Conservation (phyloP, 2,888 invertebrate genomes). For the Zonitis immaculata region DNA sequence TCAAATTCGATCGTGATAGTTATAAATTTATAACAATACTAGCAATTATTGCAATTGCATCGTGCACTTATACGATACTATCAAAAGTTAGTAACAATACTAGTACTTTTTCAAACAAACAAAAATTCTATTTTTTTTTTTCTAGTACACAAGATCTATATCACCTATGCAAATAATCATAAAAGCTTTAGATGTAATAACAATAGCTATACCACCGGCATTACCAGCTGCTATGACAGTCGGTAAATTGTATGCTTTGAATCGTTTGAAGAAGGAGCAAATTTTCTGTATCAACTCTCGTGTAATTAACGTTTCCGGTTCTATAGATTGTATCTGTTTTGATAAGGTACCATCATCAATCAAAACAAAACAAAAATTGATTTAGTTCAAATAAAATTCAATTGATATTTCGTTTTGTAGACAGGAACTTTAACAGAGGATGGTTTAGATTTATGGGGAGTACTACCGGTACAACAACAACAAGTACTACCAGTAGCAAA, state of each 20-base stretch:
- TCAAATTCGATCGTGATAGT: conserved; percentile 92
- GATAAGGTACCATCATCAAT: conserved; percentile 66
- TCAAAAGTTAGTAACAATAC: conserved; percentile 62
- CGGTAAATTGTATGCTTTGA: conserved; percentile 86
- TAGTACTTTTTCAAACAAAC: background rate
- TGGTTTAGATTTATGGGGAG: conserved; percentile 71
- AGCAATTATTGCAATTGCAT: conserved; percentile 70
- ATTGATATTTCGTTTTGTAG: no score
- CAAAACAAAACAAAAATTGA: no score
- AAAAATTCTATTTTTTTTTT: conserved; percentile 27
- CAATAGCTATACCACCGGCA: conserved; percentile 93
- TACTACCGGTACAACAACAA: conserved; percentile 56
- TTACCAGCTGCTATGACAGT: conserved; percentile 96
- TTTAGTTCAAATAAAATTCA: no score
- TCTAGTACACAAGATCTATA: conserved; percentile 60
- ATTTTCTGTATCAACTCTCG: conserved; percentile 92
- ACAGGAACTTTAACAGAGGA: conserved; percentile 97
- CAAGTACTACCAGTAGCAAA: conserved; percentile 27
- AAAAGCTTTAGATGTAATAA: conserved; percentile 86
- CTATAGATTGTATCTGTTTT: conserved; percentile 84
- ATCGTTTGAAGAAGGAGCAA: conserved; percentile 67
- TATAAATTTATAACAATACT: conserved; percentile 84
- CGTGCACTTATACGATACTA: conserved; percentile 82
- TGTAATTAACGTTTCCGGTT: conserved; percentile 89
- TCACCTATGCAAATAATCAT: no score